Base-by-base conservation (phyloP, 2,888 invertebrate genomes). In the Brachyptera risi region DNA sequence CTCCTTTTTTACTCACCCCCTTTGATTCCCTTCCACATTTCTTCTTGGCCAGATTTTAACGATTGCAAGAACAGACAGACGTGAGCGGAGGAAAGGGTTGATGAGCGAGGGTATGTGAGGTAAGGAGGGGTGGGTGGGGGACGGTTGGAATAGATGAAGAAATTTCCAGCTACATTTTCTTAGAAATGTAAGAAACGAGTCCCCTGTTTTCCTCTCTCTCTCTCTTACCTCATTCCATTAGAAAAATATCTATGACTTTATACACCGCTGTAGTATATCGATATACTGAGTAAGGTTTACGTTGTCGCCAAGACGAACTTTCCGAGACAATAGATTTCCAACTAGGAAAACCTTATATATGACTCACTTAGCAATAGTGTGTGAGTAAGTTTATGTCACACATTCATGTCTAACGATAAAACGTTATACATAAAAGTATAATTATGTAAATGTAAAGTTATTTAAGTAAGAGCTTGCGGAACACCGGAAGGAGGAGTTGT, bases 111-210 rank as follows among this genome's bases (percentile, higher is more conserved):
- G 63, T 59, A 51, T 62, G 60, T 62, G 57, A 50, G 58, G 63
- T 64, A 63, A 67, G 70, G 71, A 67, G 68, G 70, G 51, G 27
- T n/a, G 71, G 74, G 70, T 68, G 72, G 72, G 76, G 76, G 72
- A n/a, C n/a, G n/a, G 73, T 74, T 74, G 73, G 76, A 72, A 76
- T 77, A 80, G 80, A 80, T 80, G 80, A 80, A 80, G 80, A 80
- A 80, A 80, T 80, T 65, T 80, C 80, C 79, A 80, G 80, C 79
- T 79, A 79, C 78, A 79, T 79, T 79, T 79, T 78, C 79, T 65
- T 65, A 65, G 62, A 59, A 54, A 37, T 54, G 54, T 37, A 54
- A 54, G 54, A 38, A 37, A 37, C 37, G 35, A 37, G 31, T 54
- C n/a, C n/a, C n/a, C n/a, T n/a, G n/a, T n/a, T n/a, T n/a, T n/a